Percentiles rank a stretch among this genome's conserved stretches.
Conservation (phyloP, 2,797 vertebrate genomes). For the Catharus ustulatus region DNA sequence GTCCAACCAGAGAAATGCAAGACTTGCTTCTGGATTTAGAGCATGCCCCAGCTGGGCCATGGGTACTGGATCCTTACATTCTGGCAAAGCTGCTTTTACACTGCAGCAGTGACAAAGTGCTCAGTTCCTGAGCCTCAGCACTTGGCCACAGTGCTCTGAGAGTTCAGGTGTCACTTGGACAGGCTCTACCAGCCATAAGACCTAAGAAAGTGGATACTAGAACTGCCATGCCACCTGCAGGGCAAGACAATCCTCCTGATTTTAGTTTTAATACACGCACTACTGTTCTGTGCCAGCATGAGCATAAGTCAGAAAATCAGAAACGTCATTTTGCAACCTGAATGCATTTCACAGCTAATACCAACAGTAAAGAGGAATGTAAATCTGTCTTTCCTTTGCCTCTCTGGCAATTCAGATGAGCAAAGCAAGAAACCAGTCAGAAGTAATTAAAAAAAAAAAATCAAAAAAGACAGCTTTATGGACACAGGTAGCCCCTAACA, state of each 20-base stretch:
- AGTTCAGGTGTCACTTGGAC: neutral
- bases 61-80: neutral
- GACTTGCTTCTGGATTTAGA: neutral
- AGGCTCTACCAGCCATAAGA: neutral
- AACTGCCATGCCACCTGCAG: neutral
- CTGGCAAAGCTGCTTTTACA: neutral
- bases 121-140: neutral
- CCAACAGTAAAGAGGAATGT: neutral
- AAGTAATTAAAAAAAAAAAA: neutral
- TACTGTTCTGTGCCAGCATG: fast-evolving
- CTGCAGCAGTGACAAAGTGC: fast-evolving
- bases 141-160: neutral
- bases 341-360: neutral
- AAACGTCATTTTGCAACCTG: neutral
- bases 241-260: neutral
- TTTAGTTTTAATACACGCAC: neutral
- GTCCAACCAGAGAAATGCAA: neutral
- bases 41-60: neutral
- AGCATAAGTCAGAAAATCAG: neutral
- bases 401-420: neutral
- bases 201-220: neutral
- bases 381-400: neutral
- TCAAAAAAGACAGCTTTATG: neutral
- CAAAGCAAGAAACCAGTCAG: neutral
- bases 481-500: neutral